These are phyloP conservation scores for Anoura caudifer DNA, from an alignment of 2,113 vertebrate species.

Conservation along the genomic window DNA sequence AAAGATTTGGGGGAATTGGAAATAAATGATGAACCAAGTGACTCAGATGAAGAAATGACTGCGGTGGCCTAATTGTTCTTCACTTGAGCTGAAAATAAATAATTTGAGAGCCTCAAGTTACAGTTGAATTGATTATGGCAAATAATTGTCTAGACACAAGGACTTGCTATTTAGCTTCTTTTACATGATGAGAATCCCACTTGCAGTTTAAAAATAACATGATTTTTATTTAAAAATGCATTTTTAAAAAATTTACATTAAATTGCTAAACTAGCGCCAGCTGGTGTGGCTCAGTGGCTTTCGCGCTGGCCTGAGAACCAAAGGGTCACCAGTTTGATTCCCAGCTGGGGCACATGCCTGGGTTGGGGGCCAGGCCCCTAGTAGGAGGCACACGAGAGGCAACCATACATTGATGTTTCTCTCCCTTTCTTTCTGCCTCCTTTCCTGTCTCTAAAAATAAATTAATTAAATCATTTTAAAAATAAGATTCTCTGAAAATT, in stretches of 20 bases:
- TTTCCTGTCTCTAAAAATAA: no score
- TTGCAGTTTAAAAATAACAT: slow-evolving; percentile 33
- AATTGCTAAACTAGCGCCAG: background rate
- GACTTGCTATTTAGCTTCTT: background rate
- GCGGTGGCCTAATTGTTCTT: slow-evolving; percentile 2
- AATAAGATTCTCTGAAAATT: no score
- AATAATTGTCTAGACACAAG: background rate
- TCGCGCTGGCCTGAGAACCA: no score
- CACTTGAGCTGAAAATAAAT: background rate
- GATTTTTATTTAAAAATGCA: slow-evolving; percentile 40
- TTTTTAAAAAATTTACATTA: slow-evolving; percentile 35
- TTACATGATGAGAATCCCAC: background rate
- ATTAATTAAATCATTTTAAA: no score
- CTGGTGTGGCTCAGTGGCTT: no score
- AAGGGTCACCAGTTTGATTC: no score
- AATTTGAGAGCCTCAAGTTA: background rate
- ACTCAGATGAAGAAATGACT: slow-evolving; percentile 68
- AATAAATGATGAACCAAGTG: slow-evolving; percentile 59
- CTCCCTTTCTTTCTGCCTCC: no score
- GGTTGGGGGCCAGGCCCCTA: no score
- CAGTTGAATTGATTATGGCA: background rate
- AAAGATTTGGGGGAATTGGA: slow-evolving; percentile 40
- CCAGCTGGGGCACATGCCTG: no score
- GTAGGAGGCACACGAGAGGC: no score
- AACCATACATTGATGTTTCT: no score